Base-by-base conservation (phyloP, 2,797 vertebrate species). In the Arvicola amphibius region DNA sequence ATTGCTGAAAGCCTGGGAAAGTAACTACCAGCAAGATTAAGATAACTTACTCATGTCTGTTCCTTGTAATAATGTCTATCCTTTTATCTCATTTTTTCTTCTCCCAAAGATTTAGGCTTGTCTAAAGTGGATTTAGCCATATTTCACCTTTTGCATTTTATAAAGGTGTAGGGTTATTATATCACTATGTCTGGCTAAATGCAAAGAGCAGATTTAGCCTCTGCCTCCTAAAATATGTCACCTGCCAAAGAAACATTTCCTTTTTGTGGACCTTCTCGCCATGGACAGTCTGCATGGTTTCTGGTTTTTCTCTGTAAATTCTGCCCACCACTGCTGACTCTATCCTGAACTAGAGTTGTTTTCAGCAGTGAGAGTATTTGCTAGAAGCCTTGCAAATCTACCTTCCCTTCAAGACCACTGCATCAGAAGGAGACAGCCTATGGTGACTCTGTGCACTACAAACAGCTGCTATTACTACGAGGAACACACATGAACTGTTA, bases 1-100 rank as follows among this genome's bases (percentile, higher is more conserved):
- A 97, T 97, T 88, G 67, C 27, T 79, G 84, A 94, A 97, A 94
- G 89, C 67, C 93, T 94, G 51, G 43, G 83, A 96, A 83, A 93
- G 81, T 90, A 94, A 93, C 34, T 43, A 14, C 69, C 88, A 71
- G 43, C 48, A 10, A 96, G 77, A 97, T 97, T 91, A 96, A 96
- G 89, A 87, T 76, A 95, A 95, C n/a, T 10, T 88, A 73, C 48
- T 92, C 89, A 34, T 53, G 63, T 97, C 88, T 91, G 11, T 87
- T 94, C 67, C 37, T 83, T 83, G n/a, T 73, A 91, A 92, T 85
- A 95, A 97, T 89, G 51, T 91, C 83, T 80, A 95, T 95, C 67
- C 56, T 59, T 59, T 59, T 23, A 56, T 59, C 86, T 90, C 76
- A 56, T 56, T 81, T 89, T 95, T 74, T 84, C 32, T n/a, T 48